These are phyloP conservation scores for Platycheirus albimanus DNA, from an alignment of 2,888 invertebrate genomes.

Conservation along the genomic window DNA sequence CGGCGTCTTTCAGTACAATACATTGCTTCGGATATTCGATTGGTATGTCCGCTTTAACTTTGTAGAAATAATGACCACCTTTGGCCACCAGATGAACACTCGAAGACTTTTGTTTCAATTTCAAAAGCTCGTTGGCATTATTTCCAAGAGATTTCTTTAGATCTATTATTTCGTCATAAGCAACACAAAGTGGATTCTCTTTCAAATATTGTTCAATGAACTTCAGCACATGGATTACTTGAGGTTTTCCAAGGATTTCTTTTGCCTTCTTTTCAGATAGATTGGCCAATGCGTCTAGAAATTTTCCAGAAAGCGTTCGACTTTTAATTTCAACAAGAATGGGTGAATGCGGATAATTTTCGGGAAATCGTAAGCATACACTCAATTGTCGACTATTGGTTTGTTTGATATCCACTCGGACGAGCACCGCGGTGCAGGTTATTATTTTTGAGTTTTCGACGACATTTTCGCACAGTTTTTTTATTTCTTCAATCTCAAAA, in stretches of 20 bases:
- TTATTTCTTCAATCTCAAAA: conserved; percentile 87
- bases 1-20: conserved; percentile 83
- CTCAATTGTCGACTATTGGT: conserved; percentile 86
- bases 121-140: conserved; percentile 84
- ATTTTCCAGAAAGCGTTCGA: conserved; percentile 86
- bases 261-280: conserved; percentile 86
- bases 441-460: conserved; percentile 86
- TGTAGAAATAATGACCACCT: conserved; percentile 86
- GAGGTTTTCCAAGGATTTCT: conserved; percentile 85
- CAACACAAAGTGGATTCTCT: conserved; percentile 88
- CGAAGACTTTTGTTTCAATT: conserved; percentile 87
- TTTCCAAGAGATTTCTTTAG: conserved; percentile 84
- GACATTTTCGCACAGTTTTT: conserved; percentile 85
- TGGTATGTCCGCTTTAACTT: conserved; percentile 85
- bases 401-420: conserved; percentile 87
- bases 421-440: conserved; percentile 86
- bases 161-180: conserved; percentile 87
- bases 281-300: conserved; percentile 85
- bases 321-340: conserved; percentile 88
- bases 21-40: conserved; percentile 85
- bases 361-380: conserved; percentile 87
- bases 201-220: conserved; percentile 87
- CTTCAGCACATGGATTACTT: conserved; percentile 84
- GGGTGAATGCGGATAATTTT: conserved; percentile 85
- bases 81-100: conserved; percentile 84